These are phyloP conservation scores for Drosophila prosaltans DNA, from an alignment of 1,140 invertebrate species.

Conservation along the genomic window DNA sequence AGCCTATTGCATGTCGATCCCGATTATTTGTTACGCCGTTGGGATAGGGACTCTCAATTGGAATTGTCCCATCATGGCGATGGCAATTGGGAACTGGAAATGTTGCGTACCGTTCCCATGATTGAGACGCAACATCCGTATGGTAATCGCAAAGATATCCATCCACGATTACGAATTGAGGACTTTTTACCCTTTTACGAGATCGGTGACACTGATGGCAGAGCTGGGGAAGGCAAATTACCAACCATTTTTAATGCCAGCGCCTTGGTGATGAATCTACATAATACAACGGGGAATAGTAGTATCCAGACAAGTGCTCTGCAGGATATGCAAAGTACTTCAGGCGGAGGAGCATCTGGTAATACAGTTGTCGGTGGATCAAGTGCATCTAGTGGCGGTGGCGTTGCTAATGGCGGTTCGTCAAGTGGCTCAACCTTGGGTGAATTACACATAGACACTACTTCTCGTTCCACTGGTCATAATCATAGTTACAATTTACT, in stretches of 20 bases:
- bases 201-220: neutral
- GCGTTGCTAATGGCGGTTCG: neutral
- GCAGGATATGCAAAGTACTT: constrained; percentile 68
- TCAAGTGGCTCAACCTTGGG: constrained; percentile 32
- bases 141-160: constrained; percentile 88
- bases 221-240: constrained; percentile 40
- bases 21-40: constrained; percentile 84
- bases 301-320: constrained; percentile 74
- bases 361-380: constrained; percentile 17
- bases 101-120: constrained; percentile 84
- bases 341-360: constrained; percentile 23
- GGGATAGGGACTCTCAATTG: constrained; percentile 82
- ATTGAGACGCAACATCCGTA: constrained; percentile 85
- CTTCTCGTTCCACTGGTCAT: constrained; percentile 31
- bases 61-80: constrained; percentile 85
- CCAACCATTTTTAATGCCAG: constrained; percentile 84
- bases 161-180: constrained; percentile 87
- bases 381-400: constrained; percentile 23
- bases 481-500: constrained; percentile 38
- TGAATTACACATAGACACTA: constrained; percentile 55
- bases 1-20: constrained; percentile 90
- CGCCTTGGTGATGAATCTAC: constrained; percentile 85
- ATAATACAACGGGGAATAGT: constrained; percentile 72
- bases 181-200: constrained; percentile 85
- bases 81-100: constrained; percentile 85